These are phyloP conservation scores for Gnathonemus longibarbis DNA, from an alignment of 2,113 vertebrate genomes.

Conservation along the genomic window DNA sequence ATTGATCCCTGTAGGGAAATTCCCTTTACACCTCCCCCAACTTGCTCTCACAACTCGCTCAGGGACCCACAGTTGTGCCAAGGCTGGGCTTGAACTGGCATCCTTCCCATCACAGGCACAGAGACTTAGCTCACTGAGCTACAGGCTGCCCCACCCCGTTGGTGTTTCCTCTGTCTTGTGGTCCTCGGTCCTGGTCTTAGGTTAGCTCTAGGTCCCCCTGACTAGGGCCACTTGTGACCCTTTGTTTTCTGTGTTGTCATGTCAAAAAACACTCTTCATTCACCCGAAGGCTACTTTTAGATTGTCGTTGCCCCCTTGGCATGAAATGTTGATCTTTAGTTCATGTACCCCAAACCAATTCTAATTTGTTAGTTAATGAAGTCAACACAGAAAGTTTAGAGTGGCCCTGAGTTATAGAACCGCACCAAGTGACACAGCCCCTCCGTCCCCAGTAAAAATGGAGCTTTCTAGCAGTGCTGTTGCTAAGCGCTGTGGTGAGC, in stretches of 20 bases:
- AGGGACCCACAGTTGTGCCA: too few relatives aligned
- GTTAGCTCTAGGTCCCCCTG: not conserved
- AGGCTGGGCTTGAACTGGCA: too few relatives aligned
- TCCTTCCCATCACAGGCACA: too few relatives aligned
- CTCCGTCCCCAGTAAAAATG: not conserved
- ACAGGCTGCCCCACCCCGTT: not conserved
- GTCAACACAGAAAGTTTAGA: not conserved
- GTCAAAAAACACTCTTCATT: not conserved
- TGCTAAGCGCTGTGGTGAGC: conserved; percentile 8
- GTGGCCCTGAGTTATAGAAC: too few relatives aligned
- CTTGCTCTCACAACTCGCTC: too few relatives aligned
- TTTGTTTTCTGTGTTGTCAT: not conserved
- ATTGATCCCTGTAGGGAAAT: too few relatives aligned
- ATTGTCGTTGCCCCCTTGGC: not conserved
- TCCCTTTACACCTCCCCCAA: too few relatives aligned
- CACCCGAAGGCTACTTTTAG: not conserved
- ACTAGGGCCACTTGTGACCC: too few relatives aligned
- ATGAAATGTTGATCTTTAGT: not conserved
- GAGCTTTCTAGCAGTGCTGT: not conserved
- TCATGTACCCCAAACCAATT: not conserved
- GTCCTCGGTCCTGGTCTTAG: not conserved
- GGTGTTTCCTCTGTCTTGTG: not conserved
- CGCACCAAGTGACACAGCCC: not conserved
- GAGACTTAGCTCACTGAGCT: too few relatives aligned
- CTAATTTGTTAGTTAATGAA: not conserved